A percentile compares a stretch with the other conserved stretches of the same genome.
Evolutionary conservation across 2,113 vertebrate genomes (phyloP).

Genomic region (Excalfactoria chinensis): DNA sequence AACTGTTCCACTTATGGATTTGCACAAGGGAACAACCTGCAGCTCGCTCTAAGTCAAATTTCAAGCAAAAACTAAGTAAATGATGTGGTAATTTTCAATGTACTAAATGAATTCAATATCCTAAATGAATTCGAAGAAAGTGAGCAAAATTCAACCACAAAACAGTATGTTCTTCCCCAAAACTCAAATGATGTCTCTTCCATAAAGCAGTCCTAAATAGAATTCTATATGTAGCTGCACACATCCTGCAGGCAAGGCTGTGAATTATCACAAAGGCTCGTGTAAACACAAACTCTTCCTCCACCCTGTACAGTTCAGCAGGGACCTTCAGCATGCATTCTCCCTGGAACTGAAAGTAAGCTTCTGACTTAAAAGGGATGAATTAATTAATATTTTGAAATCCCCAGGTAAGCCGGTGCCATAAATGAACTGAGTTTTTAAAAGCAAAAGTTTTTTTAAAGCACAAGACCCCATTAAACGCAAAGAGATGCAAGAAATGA

Average conservation of each 20-base stretch:
- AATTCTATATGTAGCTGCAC: not conserved
- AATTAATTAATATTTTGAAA: not conserved
- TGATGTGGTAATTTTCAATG: not conserved
- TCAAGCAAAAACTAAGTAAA: not conserved
- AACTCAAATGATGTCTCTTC: not conserved
- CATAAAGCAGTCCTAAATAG: not conserved
- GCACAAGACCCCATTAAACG: not conserved
- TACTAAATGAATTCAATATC: not conserved
- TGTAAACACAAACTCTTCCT: not conserved
- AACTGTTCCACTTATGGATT: not conserved
- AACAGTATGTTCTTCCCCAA: not conserved
- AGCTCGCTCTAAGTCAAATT: not conserved
- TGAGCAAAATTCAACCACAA: not conserved
- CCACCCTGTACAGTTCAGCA: not conserved
- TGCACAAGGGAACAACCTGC: not conserved
- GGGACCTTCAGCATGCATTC: not conserved
- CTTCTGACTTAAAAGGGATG: not conserved
- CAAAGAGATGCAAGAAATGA: not conserved
- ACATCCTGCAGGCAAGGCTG: not conserved
- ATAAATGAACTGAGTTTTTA: not conserved
- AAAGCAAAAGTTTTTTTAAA: not conserved
- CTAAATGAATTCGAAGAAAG: not conserved
- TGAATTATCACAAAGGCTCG: not conserved
- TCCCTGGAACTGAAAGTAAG: not conserved
- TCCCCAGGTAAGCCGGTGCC: not conserved